Percentiles rank a stretch among this genome's conserved stretches.
phyloP scores from a whole-genome alignment of 1,140 invertebrate species.

The Drosophila teissieri region DNA sequence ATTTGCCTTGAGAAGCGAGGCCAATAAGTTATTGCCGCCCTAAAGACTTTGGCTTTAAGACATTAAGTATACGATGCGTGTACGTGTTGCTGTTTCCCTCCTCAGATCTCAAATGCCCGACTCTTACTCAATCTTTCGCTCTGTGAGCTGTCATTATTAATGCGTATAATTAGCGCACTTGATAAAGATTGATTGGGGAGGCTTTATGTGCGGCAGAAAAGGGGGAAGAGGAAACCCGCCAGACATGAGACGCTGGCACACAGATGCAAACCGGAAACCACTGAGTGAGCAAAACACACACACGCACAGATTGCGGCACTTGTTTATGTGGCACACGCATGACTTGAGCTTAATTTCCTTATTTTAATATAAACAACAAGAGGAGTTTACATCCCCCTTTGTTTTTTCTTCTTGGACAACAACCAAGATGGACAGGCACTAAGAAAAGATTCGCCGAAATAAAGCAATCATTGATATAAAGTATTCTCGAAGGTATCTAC shows the following conservation, averaged over 20 bases:
- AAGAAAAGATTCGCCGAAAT: slow-evolving; percentile 19
- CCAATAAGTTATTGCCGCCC: slow-evolving; percentile 17
- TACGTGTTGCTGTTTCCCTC: slow-evolving; percentile 39
- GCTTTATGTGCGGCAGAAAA: slow-evolving; percentile 29
- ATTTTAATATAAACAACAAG: slow-evolving; percentile 56
- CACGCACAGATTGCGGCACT: slow-evolving; percentile 49
- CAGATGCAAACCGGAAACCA: slow-evolving; percentile 47
- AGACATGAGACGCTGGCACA: slow-evolving; percentile 32
- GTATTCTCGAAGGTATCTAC: slow-evolving; percentile 20
- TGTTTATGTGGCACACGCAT: slow-evolving; percentile 77
- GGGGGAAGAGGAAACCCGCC: slow-evolving; percentile 25
- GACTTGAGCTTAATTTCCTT: slow-evolving; percentile 70
- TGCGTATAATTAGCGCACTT: slow-evolving; percentile 77
- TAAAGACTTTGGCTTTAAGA: slow-evolving; percentile 18
- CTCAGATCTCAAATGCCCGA: not conserved
- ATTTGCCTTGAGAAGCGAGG: not conserved
- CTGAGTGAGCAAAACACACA: slow-evolving; percentile 49
- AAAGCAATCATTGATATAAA: slow-evolving; percentile 52
- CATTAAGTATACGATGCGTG: slow-evolving; percentile 47
- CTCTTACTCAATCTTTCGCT: slow-evolving; percentile 7
- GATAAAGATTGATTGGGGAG: slow-evolving; percentile 76
- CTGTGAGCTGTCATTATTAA: slow-evolving; percentile 72
- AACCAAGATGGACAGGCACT: slow-evolving; percentile 1
- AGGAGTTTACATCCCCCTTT: not conserved
- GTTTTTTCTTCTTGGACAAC: not conserved